These are phyloP conservation scores for Drosophila kohkoa DNA, from an alignment of 1,140 invertebrate genomes.

Conservation along the genomic window DNA sequence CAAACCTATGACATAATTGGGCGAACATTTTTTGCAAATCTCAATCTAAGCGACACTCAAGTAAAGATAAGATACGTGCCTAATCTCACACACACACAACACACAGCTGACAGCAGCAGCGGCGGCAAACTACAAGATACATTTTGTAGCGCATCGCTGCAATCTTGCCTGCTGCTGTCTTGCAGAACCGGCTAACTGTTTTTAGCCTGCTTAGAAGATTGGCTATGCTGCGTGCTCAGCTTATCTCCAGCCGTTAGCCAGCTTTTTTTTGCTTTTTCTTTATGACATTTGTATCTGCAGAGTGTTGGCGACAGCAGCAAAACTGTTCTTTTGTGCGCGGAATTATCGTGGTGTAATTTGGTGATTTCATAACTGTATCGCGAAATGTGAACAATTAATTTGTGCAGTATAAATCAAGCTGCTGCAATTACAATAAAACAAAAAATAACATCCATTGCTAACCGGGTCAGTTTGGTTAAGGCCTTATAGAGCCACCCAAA, in stretches of 20 bases:
- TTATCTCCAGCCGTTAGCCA: slow-evolving; percentile 27
- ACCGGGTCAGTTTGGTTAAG: slow-evolving; percentile 46
- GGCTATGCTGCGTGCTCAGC: slow-evolving; percentile 52
- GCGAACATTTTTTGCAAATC: slow-evolving; percentile 68
- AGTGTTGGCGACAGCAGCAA: slow-evolving; percentile 59
- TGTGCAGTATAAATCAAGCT: slow-evolving; percentile 30
- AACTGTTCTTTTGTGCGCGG: slow-evolving; percentile 30
- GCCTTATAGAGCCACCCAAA: slow-evolving; percentile 60
- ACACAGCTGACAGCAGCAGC: slow-evolving; percentile 23
- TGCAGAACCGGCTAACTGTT: slow-evolving; percentile 79
- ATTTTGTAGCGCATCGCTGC: slow-evolving; percentile 66
- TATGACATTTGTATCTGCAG: slow-evolving; percentile 63
- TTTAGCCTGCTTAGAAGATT: slow-evolving; percentile 42
- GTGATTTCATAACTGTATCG: slow-evolving; percentile 51
- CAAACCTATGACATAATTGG: slow-evolving; percentile 69
- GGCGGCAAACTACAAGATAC: slow-evolving; percentile 44
- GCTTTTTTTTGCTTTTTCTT: slow-evolving; percentile 36
- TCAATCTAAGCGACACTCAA: neutral
- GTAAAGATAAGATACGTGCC: slow-evolving; percentile 61
- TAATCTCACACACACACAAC: slow-evolving; percentile 59
- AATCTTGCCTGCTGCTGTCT: slow-evolving; percentile 49
- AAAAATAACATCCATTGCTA: slow-evolving; percentile 58
- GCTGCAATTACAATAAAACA: slow-evolving; percentile 21
- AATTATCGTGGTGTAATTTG: neutral
- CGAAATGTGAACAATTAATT: slow-evolving; percentile 41